Conservation (phyloP, 2,888 invertebrate species). For the Aleiodes testaceus region DNA sequence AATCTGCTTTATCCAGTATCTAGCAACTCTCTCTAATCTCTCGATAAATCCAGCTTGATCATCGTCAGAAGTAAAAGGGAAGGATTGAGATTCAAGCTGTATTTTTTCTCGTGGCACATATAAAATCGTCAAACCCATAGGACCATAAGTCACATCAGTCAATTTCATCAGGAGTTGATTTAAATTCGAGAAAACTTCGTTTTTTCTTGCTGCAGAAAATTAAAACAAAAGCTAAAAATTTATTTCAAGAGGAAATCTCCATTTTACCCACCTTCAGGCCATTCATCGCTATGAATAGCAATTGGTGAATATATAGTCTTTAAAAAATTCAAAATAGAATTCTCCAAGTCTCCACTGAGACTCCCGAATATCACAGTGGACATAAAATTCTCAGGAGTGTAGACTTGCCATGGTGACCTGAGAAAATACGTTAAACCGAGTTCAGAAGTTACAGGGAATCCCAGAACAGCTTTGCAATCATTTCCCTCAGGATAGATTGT, state of each 20-base stretch:
- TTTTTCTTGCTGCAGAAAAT: conserved; percentile 60
- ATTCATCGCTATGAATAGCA: conserved; percentile 72
- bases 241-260: no score
- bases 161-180: conserved; percentile 74
- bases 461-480: conserved; percentile 75
- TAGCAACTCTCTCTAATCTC: conserved; percentile 63
- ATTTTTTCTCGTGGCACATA: conserved; percentile 75
- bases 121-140: conserved; percentile 75
- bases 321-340: conserved; percentile 59
- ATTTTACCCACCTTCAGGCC: conserved; percentile 78
- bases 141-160: conserved; percentile 75
- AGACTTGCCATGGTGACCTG: conserved; percentile 71
- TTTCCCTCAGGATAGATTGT: conserved; percentile 79
- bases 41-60: conserved; percentile 53
- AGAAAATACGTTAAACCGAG: conserved; percentile 82
- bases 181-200: conserved; percentile 74
- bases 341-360: conserved; percentile 53
- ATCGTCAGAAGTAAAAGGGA: conserved; percentile 13
- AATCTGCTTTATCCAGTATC: conserved; percentile 76
- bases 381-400: conserved; percentile 62
- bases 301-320: conserved; percentile 71
- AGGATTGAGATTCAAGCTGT: conserved; percentile 40
- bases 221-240: background rate
- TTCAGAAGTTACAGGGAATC: conserved; percentile 77
- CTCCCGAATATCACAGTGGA: conserved; percentile 62